These are phyloP conservation scores for Eulemur coronatus DNA, from an alignment of 2,797 vertebrate species.

Conservation along the genomic window DNA sequence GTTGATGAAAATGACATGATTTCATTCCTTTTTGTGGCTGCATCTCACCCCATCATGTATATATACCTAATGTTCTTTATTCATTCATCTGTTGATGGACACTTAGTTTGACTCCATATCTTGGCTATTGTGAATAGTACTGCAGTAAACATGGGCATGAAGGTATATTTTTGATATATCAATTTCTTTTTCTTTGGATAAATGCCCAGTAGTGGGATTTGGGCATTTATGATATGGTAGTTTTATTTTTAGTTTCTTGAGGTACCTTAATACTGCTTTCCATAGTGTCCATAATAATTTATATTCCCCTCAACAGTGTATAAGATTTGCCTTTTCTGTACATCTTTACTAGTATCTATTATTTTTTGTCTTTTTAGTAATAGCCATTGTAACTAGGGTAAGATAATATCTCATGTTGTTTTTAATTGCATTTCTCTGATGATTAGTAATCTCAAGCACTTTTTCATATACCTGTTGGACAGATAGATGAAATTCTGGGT, in stretches of 20 bases:
- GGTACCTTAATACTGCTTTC: background rate
- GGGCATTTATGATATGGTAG: background rate
- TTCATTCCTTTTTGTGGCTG: no score
- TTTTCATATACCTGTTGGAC: background rate
- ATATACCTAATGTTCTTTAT: background rate
- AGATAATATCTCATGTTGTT: background rate
- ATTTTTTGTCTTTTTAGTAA: background rate
- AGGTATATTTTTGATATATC: background rate
- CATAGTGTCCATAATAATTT: background rate
- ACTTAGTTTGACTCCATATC: background rate
- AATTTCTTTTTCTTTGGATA: background rate
- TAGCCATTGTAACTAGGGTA: background rate
- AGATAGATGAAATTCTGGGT: background rate
- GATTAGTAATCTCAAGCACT: background rate
- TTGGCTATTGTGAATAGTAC: background rate
- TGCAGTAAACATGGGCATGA: background rate
- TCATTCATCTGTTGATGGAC: background rate
- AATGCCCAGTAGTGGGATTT: background rate
- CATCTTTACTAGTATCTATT: background rate
- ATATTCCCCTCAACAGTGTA: background rate
- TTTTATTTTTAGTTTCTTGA: background rate
- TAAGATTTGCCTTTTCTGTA: background rate
- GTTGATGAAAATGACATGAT: no score
- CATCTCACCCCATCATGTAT: no score
- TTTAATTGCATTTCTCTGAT: background rate